Evolutionary conservation across 1,140 invertebrate genomes (phyloP).

Genomic region (Monomorium pharaonis): DNA sequence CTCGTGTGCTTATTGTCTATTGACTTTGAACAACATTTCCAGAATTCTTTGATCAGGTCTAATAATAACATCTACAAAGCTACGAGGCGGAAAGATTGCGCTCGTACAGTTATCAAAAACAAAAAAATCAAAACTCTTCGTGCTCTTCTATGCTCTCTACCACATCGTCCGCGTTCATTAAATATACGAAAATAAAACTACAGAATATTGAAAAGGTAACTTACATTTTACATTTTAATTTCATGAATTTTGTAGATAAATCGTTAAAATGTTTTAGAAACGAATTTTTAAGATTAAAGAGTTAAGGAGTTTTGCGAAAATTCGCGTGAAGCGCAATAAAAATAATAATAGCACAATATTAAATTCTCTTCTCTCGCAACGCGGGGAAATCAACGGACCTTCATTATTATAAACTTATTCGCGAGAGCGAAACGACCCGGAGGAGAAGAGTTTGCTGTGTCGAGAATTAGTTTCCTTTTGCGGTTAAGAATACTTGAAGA

Average conservation of each 20-base stretch:
- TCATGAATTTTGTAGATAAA: neutral
- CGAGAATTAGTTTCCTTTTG: slow-evolving; percentile 10
- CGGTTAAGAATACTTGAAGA: neutral
- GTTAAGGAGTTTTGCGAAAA: neutral
- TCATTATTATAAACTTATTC: neutral
- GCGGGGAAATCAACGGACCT: neutral
- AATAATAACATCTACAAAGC: neutral
- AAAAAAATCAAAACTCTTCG: neutral
- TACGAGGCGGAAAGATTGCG: neutral
- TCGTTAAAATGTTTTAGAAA: neutral
- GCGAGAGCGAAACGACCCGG: neutral
- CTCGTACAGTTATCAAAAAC: neutral
- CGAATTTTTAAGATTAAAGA: neutral
- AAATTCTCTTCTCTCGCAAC: neutral
- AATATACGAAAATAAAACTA: neutral
- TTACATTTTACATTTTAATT: neutral
- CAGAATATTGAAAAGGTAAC: neutral
- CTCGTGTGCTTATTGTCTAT: neutral
- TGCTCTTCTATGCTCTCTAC: neutral
- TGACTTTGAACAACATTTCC: neutral
- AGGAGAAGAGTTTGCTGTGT: neutral
- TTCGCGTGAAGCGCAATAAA: neutral
- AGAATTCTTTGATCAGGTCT: neutral
- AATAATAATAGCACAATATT: neutral
- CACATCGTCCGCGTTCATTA: neutral